Evolutionary conservation across 2,797 vertebrate genomes (phyloP).

Genomic region (Botia kubotai): DNA sequence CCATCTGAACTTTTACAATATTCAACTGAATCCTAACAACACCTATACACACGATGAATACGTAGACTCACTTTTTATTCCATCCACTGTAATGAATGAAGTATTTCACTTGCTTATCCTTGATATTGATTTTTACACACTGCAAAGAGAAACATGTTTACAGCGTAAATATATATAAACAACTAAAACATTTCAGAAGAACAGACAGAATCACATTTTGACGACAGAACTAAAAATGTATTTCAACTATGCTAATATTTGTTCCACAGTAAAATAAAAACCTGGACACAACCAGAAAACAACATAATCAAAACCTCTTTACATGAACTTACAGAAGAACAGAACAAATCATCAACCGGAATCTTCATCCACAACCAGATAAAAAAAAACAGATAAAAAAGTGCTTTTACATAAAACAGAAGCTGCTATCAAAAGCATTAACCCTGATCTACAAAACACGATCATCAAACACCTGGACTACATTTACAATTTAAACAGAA

Average conservation of each 20-base stretch:
- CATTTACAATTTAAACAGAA: background rate
- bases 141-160: constrained; percentile 70
- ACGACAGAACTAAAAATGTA: background rate
- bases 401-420: background rate
- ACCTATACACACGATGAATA: background rate
- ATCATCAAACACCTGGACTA: background rate
- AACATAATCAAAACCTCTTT: background rate
- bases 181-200: background rate
- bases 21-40: background rate
- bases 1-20: background rate
- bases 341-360: background rate
- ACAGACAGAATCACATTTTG: background rate
- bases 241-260: background rate
- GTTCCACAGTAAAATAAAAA: background rate
- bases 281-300: background rate
- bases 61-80: constrained; percentile 96
- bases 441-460: background rate
- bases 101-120: constrained; percentile 99
- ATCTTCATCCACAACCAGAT: background rate
- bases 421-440: background rate
- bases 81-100: constrained; percentile 99
- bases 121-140: constrained; percentile 99
- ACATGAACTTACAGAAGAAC: background rate
- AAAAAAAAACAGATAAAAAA: background rate
- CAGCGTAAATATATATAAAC: constrained; percentile 12